Conservation (phyloP, 2,797 vertebrate genomes). For the Telmatherina bonti region DNA sequence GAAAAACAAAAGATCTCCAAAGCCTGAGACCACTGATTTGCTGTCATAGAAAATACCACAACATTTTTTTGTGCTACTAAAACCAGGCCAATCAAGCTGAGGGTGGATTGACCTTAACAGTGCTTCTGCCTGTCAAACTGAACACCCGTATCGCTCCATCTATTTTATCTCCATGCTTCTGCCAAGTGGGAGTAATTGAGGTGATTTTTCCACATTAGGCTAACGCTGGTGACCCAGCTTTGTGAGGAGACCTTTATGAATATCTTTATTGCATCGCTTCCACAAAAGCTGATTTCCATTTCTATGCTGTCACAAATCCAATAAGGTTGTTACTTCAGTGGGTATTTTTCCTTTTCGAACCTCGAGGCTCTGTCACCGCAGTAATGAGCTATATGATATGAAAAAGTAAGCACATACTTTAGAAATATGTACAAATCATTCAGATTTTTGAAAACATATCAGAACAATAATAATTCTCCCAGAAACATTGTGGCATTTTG, state of each 20-base stretch:
- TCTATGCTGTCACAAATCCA: conserved; percentile 42
- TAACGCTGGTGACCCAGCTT: conserved; percentile 46
- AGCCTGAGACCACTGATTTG: conserved; percentile 4
- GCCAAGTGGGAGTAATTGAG: conserved; percentile 64
- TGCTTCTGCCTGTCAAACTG: conserved; percentile 45
- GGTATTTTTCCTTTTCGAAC: conserved; percentile 15
- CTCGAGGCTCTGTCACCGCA: conserved; percentile 4
- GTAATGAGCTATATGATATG: neutral
- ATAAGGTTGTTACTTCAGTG: conserved; percentile 25
- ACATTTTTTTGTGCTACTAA: conserved; percentile 31
- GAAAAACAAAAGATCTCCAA: conserved; percentile 15
- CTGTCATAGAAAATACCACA: conserved; percentile 31
- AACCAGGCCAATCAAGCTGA: conserved; percentile 40
- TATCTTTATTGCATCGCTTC: conserved; percentile 61
- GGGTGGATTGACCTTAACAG: conserved; percentile 56
- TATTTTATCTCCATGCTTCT: conserved; percentile 40
- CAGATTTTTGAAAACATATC: neutral
- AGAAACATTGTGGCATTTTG: neutral
- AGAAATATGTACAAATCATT: neutral
- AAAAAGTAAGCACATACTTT: neutral
- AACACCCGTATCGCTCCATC: conserved; percentile 45
- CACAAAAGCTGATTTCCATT: conserved; percentile 33
- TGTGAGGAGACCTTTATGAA: conserved; percentile 51
- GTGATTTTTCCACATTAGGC: conserved; percentile 70
- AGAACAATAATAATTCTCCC: neutral